phyloP scores from a whole-genome alignment of 2,113 vertebrate species.

The Saguinus imperator region DNA sequence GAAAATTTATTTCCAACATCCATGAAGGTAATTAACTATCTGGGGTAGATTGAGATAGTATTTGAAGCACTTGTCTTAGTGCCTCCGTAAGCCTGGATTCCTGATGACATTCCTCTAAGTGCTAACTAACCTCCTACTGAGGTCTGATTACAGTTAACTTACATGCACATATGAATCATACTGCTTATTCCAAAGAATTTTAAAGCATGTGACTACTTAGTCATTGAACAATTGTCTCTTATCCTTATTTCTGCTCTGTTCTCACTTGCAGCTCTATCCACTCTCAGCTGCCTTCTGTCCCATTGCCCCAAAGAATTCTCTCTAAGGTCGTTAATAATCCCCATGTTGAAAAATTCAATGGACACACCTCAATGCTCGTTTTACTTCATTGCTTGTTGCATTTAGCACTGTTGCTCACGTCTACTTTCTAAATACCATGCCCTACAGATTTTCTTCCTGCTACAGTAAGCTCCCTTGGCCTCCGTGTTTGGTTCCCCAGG shows the following conservation, averaged over 20 bases:
- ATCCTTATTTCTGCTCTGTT: not conserved
- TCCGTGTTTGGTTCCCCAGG: not conserved
- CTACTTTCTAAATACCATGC: not conserved
- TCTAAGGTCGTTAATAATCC: not conserved
- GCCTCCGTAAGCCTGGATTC: constrained; percentile 8
- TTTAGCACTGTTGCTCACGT: not conserved
- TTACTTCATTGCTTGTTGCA: not conserved
- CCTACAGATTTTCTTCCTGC: not conserved
- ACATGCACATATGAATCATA: not conserved
- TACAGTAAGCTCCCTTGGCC: not conserved
- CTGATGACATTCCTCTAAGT: not conserved
- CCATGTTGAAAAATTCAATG: not conserved
- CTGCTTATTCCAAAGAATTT: not conserved
- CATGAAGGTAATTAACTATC: not conserved
- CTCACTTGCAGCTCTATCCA: not conserved
- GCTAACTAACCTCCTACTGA: not conserved
- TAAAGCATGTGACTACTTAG: not conserved
- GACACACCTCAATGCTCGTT: not conserved
- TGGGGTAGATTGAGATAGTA: not conserved
- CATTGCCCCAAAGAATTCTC: not conserved
- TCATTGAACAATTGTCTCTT: not conserved
- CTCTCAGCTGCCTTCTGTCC: not conserved
- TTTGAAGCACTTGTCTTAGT: not conserved
- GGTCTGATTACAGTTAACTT: not conserved
- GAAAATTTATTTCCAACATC: constrained; percentile 27